Evolutionary conservation across 2,797 vertebrate genomes (phyloP).

Genomic region (Pangasius larnaudii): DNA sequence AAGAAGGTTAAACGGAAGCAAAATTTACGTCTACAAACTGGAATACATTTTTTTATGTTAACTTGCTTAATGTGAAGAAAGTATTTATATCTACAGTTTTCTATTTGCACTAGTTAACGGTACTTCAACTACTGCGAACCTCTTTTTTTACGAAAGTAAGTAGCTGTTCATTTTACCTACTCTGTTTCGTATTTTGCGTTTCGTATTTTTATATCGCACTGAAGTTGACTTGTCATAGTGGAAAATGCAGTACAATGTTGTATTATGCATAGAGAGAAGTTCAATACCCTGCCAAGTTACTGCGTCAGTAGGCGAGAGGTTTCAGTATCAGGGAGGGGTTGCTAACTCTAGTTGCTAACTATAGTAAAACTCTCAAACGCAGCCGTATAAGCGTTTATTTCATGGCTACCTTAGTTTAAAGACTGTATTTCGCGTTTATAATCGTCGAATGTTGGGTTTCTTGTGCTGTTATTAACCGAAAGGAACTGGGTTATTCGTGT

Average conservation of each 20-base stretch:
- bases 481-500: not conserved
- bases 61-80: slow-evolving; percentile 76
- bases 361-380: slow-evolving; percentile 32
- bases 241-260: not conserved
- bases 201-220: not conserved
- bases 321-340: slow-evolving; percentile 65
- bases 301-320: slow-evolving; percentile 71
- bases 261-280: slow-evolving; percentile 41
- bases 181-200: not conserved
- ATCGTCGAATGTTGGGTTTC: not conserved
- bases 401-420: not conserved
- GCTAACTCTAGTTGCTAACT: slow-evolving; percentile 28
- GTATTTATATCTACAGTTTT: slow-evolving; percentile 73
- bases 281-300: slow-evolving; percentile 71
- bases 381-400: not conserved
- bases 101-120: slow-evolving; percentile 79
- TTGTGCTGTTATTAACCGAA: not conserved
- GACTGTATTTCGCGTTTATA: not conserved
- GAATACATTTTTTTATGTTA: slow-evolving; percentile 74
- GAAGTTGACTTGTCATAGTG: not conserved
- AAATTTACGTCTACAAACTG: slow-evolving; percentile 71
- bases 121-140: slow-evolving; percentile 79
- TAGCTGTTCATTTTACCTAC: slow-evolving; percentile 40
- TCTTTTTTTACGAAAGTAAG: slow-evolving; percentile 75
- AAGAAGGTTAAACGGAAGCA: slow-evolving; percentile 62